phyloP scores from a whole-genome alignment of 2,113 vertebrate species.

The Gallinago media region DNA sequence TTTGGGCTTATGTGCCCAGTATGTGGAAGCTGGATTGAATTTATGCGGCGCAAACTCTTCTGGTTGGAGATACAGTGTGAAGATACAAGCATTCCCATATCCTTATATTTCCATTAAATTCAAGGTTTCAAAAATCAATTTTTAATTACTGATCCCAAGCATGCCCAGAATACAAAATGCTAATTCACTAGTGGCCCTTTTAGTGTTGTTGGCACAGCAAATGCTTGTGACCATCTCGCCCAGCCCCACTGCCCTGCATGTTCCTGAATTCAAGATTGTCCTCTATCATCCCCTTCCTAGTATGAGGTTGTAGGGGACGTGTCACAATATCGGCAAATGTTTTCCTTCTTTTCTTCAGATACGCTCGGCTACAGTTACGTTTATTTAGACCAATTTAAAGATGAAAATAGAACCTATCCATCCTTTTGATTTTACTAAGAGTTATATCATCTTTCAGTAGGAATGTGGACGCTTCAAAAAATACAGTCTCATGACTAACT shows the following conservation, averaged over 20 bases:
- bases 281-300: not conserved
- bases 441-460: not conserved
- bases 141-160: not conserved
- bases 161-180: not conserved
- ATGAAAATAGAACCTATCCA: not conserved
- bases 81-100: not conserved
- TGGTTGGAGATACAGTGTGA: not conserved
- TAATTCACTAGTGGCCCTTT: not conserved
- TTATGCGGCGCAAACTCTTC: not conserved
- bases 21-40: not conserved
- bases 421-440: not conserved
- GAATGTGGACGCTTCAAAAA: not conserved
- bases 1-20: not conserved
- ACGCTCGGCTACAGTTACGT: accelerated
- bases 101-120: not conserved
- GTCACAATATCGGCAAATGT: not conserved
- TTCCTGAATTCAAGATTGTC: accelerated
- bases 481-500: not conserved
- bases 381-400: not conserved
- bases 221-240: not conserved
- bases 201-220: accelerated
- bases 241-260: not conserved
- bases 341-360: not conserved
- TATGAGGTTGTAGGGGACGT: accelerated
- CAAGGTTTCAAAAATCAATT: not conserved